Percentiles rank a stretch among this genome's conserved stretches.
phyloP scores from a whole-genome alignment of 2,113 vertebrate species.

The Toxostoma redivivum region DNA sequence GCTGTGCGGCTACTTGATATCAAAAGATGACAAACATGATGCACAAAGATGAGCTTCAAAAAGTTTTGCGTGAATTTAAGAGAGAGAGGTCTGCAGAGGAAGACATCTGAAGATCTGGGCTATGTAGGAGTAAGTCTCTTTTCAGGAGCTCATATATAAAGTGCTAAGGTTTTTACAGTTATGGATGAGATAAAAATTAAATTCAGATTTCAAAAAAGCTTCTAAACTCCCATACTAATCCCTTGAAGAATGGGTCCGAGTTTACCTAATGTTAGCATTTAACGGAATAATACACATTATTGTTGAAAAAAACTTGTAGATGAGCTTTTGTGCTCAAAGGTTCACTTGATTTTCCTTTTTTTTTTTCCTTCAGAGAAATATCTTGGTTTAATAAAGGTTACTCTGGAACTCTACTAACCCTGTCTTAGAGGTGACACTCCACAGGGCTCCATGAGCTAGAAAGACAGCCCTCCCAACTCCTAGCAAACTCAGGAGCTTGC shows the following conservation, averaged over 20 bases:
- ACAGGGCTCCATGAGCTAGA: neutral
- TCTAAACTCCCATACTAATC: neutral
- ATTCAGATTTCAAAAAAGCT: neutral
- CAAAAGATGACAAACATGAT: neutral
- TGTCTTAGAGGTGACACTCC: neutral
- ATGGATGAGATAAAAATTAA: neutral
- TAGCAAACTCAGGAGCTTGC: neutral
- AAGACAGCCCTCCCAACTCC: neutral
- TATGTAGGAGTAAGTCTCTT: neutral
- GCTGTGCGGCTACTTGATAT: fast-evolving
- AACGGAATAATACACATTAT: neutral
- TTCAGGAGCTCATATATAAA: neutral
- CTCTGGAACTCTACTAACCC: neutral
- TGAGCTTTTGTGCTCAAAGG: neutral
- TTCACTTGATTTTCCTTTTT: neutral
- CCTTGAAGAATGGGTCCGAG: neutral
- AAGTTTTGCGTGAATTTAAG: neutral
- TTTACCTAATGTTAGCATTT: neutral
- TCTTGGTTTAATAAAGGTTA: neutral
- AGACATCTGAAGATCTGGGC: neutral
- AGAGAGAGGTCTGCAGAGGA: neutral
- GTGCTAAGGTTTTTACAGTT: neutral
- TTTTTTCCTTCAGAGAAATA: neutral
- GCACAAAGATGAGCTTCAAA: neutral
- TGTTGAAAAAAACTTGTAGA: neutral